A percentile compares a stretch with the other conserved stretches of the same genome.
Evolutionary conservation across 2,113 vertebrate species (phyloP).

Genomic region (Apodemus sylvaticus): DNA sequence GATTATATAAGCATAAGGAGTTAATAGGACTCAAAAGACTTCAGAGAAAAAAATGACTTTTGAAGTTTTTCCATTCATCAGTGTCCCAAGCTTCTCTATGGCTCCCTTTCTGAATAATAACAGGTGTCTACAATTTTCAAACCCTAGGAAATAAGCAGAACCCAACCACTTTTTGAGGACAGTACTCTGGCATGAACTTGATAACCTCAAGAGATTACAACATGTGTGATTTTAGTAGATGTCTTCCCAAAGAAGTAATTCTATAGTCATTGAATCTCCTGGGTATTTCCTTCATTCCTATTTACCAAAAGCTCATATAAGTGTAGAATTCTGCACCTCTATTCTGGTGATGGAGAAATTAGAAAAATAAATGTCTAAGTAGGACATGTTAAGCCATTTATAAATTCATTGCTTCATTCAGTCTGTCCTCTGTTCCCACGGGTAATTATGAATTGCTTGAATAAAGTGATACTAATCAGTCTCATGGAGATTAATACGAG

Average conservation of each 20-base stretch:
- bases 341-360: not conserved
- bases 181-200: constrained; percentile 23
- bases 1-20: not conserved
- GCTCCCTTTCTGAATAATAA: not conserved
- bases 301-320: constrained; percentile 17
- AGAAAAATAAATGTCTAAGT: constrained; percentile 53
- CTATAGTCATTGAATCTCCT: not conserved
- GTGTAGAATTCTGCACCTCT: not conserved
- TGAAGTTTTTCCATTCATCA: not conserved
- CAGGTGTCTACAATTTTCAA: not conserved
- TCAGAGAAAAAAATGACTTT: not conserved
- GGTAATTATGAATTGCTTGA: constrained; percentile 39
- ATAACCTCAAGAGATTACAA: not conserved
- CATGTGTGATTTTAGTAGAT: not conserved
- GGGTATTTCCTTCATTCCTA: not conserved
- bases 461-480: constrained; percentile 39
- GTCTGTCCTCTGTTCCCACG: constrained; percentile 9
- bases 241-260: not conserved
- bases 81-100: not conserved
- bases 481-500: constrained; percentile 46
- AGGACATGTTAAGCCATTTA: constrained; percentile 32
- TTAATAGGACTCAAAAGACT: not conserved
- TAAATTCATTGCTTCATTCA: constrained; percentile 43
- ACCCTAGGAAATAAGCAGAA: not conserved
- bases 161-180: constrained; percentile 2